A percentile compares a stretch with the other conserved stretches of the same genome.
Evolutionary conservation across 2,113 vertebrate genomes (phyloP).

Genomic region (Ciconia maguari): DNA sequence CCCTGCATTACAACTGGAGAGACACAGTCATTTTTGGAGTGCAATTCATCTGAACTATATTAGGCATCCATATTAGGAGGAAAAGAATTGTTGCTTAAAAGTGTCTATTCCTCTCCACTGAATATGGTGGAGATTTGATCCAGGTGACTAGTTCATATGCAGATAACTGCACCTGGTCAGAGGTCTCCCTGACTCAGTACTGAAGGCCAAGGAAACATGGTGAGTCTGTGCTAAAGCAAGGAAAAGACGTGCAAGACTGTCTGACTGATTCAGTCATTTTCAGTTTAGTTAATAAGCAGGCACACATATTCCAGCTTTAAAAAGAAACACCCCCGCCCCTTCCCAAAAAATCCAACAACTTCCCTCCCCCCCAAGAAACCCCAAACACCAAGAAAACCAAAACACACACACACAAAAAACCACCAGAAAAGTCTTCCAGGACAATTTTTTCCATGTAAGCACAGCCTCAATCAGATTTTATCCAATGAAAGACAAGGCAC

Average conservation of each 20-base stretch:
- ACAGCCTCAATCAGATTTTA: neutral
- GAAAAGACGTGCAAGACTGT: rapidly evolving
- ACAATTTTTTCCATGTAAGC: neutral
- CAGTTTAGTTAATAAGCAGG: neutral
- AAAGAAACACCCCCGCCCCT: neutral
- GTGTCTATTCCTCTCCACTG: neutral
- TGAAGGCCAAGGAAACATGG: neutral
- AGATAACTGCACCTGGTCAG: neutral
- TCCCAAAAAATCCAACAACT: neutral
- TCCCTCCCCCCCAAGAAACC: neutral
- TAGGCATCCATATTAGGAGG: neutral
- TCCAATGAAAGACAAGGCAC: neutral
- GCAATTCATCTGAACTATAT: neutral
- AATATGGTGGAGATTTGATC: neutral
- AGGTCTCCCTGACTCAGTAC: neutral
- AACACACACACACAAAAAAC: too few relatives aligned
- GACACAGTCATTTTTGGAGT: neutral
- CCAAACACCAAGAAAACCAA: neutral
- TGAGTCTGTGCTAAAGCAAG: neutral
- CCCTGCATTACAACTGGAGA: neutral
- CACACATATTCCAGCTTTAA: neutral
- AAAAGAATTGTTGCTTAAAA: neutral
- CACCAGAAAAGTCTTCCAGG: neutral
- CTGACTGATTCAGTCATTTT: neutral
- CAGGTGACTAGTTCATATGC: neutral